Conservation (phyloP, 2,113 vertebrate genomes). For the Salvelinus sp. region DNA sequence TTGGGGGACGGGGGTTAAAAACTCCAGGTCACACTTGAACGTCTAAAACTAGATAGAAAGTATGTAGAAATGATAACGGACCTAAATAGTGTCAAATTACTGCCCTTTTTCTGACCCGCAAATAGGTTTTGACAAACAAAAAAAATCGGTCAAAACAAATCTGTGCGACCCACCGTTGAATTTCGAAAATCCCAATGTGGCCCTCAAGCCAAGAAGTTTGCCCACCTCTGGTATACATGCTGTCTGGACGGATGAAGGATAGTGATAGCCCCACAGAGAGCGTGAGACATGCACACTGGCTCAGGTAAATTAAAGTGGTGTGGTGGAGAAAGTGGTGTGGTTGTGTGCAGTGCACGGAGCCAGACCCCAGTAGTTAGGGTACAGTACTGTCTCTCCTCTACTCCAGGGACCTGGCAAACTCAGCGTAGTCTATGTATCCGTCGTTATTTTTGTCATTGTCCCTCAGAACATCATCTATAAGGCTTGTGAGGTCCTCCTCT, state of each 20-base stretch:
- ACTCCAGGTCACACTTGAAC: no score
- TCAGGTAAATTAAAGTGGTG: background rate
- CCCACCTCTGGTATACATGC: background rate
- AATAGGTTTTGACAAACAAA: no score
- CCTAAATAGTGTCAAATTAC: no score
- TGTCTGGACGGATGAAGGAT: background rate
- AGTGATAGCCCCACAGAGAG: no score
- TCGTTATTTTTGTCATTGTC: constrained; percentile 97
- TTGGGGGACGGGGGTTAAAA: no score
- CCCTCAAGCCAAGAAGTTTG: no score
- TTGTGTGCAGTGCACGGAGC: constrained; percentile 7
- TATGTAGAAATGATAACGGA: no score
- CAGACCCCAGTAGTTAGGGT: background rate
- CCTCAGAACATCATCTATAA: constrained; percentile 90
- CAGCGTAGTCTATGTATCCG: constrained; percentile 95
- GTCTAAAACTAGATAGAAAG: no score
- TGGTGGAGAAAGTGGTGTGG: background rate
- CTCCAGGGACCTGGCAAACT: constrained; percentile 93
- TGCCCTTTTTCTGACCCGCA: no score
- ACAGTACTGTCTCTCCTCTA: constrained; percentile 53
- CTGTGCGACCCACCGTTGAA: no score
- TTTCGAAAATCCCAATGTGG: no score
- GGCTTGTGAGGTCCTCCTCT: constrained; percentile 87
- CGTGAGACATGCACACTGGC: background rate
- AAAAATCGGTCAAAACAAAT: no score